Conservation (phyloP, 2,113 vertebrate species). For the Lophotis ruficrista region DNA sequence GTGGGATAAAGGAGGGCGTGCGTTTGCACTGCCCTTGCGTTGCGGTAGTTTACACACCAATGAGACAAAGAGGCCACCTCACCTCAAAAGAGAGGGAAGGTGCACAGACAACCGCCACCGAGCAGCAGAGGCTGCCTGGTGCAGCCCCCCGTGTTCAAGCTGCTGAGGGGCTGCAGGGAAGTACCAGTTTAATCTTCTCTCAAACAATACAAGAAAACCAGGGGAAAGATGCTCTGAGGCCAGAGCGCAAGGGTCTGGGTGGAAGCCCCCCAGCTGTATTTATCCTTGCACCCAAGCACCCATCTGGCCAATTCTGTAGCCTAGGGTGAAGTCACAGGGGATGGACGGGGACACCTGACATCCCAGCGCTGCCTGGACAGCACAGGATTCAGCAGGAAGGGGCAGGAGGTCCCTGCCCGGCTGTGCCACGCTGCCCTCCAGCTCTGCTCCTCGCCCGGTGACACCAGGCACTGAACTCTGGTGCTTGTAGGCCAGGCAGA, state of each 20-base stretch:
- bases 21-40: background rate
- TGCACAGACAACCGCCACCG: background rate
- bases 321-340: background rate
- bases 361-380: background rate
- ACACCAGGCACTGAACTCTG: background rate
- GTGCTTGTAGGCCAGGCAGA: background rate
- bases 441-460: background rate
- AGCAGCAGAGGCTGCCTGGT: background rate
- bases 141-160: fast-evolving
- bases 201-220: background rate
- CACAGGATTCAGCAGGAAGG: background rate
- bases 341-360: background rate
- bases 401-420: background rate
- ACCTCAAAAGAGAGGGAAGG: background rate
- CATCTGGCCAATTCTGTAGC: background rate
- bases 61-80: background rate
- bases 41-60: background rate
- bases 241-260: background rate
- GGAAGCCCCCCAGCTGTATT: background rate
- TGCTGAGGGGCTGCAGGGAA: background rate
- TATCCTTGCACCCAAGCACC: background rate
- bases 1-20: background rate
- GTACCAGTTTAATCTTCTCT: background rate
- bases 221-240: background rate
- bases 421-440: background rate